These are phyloP conservation scores for Epirrhoe alternata DNA, from an alignment of 2,888 invertebrate species.

Conservation along the genomic window DNA sequence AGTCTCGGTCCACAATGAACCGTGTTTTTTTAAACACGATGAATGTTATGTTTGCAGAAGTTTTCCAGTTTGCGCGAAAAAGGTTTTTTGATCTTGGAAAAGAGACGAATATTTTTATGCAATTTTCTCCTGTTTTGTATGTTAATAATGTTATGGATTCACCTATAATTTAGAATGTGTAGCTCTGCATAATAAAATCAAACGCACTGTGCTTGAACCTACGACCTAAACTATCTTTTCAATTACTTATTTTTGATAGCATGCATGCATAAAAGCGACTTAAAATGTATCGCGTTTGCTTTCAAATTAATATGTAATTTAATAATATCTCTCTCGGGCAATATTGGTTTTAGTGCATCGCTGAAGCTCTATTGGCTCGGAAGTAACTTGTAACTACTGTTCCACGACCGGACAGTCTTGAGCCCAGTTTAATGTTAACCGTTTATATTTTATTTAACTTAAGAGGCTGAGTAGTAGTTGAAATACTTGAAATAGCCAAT, in stretches of 20 bases:
- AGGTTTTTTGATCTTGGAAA: slow-evolving; percentile 8
- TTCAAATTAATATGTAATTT: not conserved
- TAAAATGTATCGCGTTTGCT: not conserved
- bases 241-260: not conserved
- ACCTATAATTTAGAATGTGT: no score
- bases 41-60: slow-evolving; percentile 19
- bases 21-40: slow-evolving; percentile 22
- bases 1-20: slow-evolving; percentile 21
- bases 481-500: no score
- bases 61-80: not conserved
- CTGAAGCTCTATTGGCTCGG: not conserved
- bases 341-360: slow-evolving; percentile 4
- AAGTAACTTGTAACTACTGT: not conserved
- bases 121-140: slow-evolving; percentile 3
- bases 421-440: no score
- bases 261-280: not conserved
- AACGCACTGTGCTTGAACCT: no score
- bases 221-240: no score
- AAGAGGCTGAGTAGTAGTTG: no score
- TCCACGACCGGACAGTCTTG: not conserved
- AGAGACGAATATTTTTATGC: not conserved
- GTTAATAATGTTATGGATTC: no score
- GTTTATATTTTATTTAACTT: no score
- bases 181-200: no score
- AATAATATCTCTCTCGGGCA: not conserved